Base-by-base conservation (phyloP, 2,888 invertebrate genomes). In the Phyto melanocephala region DNA sequence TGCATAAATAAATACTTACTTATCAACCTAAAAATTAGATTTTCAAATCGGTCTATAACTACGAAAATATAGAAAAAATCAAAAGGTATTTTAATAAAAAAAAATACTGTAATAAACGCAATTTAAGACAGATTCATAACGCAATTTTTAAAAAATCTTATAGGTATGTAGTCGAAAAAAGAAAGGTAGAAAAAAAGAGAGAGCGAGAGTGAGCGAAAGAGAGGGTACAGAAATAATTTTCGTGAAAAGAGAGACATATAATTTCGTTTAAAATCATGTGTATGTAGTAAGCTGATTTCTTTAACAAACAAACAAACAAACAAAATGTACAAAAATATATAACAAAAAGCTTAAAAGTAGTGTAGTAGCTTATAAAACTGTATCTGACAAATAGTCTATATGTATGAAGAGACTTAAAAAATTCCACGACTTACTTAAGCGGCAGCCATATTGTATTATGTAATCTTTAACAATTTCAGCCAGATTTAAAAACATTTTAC, bases 391-490 rank as follows among this genome's bases (percentile, higher is more conserved):
- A 50, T 76, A 40, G 6, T 47, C 56, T 56, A 75, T 67, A 37
- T 15, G 20, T 75, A 35, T 63, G 15, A 63, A 37, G 35, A 56
- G 37, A 63, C 68, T 62, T 62, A 17, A 24, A 62, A 63, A 45
- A 24, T 54, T 56, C 33, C 54, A 77, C 15, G 28, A 63, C 52
- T 67, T 11, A 42, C 62, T 68, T 40, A 35, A 22, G 54, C 28
- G 81, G 35, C 76, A 6, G 77, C 72, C 81, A 81, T 77, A 68
- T 81, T 77, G 54, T 40, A 42, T 78, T 79, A 58, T 52, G 65
- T 45, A 79, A 79, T 17, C 5, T 15, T 75, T 52, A 45, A 47
- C 20, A 70, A 45, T 52, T 45, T 58, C 8, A 54, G 63, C 60
- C n/a, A 17, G 40, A 28, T 47, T n/a, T 22, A 5, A 47, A 22